These are phyloP conservation scores for Carassius gibelio DNA, from an alignment of 2,113 vertebrate genomes.

Conservation along the genomic window DNA sequence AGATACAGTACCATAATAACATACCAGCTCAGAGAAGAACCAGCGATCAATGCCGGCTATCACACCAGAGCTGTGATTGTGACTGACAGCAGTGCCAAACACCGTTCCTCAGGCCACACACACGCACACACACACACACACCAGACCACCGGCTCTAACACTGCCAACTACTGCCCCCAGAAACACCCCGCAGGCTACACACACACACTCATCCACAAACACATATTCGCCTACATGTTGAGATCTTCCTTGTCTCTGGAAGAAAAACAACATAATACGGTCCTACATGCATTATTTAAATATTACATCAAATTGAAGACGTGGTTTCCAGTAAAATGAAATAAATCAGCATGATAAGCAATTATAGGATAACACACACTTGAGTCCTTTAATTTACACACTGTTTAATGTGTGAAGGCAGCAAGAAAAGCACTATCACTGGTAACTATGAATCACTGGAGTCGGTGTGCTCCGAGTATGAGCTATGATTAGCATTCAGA, in stretches of 20 bases:
- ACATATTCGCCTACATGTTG: not conserved
- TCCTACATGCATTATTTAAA: conserved; percentile 18
- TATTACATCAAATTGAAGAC: conserved; percentile 14
- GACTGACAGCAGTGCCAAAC: conserved; percentile 29
- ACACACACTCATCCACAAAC: not conserved
- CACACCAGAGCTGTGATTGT: conserved; percentile 14
- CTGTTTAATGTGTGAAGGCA: not conserved
- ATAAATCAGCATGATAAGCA: conserved; percentile 16
- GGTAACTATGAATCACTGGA: not conserved
- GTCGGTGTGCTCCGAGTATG: not conserved
- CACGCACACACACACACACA: not conserved
- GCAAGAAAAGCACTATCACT: not conserved
- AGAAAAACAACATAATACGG: not conserved
- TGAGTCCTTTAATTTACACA: conserved; percentile 1
- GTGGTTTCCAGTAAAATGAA: not conserved
- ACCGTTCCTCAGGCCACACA: conserved; percentile 33
- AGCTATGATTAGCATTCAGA: conserved; percentile 23
- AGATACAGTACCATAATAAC: no score
- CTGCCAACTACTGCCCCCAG: conserved; percentile 18
- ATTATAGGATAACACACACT: not conserved
- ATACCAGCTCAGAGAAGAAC: conserved; percentile 15
- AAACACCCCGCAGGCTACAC: not conserved
- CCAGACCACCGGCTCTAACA: not conserved
- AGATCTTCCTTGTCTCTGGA: not conserved
- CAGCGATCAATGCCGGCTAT: conserved; percentile 30